Conservation (phyloP, 1,140 invertebrate genomes). For the Meloidogyne chitwoodi region DNA sequence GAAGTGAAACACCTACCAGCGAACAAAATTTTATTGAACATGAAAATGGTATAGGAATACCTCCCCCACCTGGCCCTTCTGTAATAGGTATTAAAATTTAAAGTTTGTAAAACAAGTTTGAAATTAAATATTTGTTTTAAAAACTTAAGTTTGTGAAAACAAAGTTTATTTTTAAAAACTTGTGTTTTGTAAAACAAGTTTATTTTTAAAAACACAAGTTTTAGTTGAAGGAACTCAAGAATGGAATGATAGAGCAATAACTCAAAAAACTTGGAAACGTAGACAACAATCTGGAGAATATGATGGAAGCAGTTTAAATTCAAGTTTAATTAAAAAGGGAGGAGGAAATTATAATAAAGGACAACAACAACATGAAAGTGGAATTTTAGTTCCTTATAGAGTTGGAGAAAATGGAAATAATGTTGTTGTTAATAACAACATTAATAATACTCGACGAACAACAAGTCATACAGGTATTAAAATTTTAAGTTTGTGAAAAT, state of each 20-base stretch:
- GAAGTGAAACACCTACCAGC: constrained; percentile 39
- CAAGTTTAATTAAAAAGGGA: constrained; percentile 27
- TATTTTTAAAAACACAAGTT: too few relatives aligned
- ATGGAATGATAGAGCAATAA: constrained; percentile 53
- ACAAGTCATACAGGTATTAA: neutral
- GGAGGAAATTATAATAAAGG: neutral
- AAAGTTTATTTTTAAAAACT: too few relatives aligned
- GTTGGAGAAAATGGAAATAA: neutral
- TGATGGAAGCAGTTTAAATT: constrained; percentile 44
- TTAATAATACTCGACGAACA: neutral
- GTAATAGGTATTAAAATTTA: too few relatives aligned
- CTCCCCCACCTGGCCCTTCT: neutral
- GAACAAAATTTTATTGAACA: constrained; percentile 41
- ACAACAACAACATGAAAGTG: neutral
- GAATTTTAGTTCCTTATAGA: neutral
- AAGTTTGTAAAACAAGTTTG: too few relatives aligned
- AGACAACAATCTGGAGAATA: constrained; percentile 58
- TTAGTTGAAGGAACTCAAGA: constrained; percentile 45
- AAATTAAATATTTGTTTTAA: too few relatives aligned
- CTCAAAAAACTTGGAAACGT: constrained; percentile 54
- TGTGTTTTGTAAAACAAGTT: too few relatives aligned
- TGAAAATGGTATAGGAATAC: constrained; percentile 30
- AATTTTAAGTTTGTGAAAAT: neutral
- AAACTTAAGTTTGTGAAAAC: too few relatives aligned
- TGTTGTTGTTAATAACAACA: neutral